Evolutionary conservation across 2,113 vertebrate genomes (phyloP), one percentile per base, ranked within the genome.

Genomic region (Acanthisitta chloris): DNA sequence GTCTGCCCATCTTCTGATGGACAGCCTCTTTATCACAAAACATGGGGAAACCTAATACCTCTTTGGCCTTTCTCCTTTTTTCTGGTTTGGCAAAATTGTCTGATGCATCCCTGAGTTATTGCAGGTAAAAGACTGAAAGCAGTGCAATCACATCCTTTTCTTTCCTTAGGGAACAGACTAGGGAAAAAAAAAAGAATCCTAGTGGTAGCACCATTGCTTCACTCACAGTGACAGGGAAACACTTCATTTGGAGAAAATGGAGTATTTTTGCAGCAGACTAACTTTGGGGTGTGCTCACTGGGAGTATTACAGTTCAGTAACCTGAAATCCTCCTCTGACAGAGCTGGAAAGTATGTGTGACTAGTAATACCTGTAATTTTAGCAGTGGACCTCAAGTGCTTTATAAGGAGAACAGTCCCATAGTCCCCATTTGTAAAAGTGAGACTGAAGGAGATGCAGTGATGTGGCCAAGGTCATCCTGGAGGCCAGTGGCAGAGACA

Each of bases 31-130:
- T 77, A 93, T 83, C 86, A 83, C 64, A 86, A 88, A 90, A 81
- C 64, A 54, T 25, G 31, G 46, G 26, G 55, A 78, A 92, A 86
- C 43, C 40, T 82, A 71, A 33, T 52, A 86, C 31, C 67, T 92
- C 38, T 81, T 82, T 95, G 86, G 76, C 86, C 71, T 96, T 93
- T 93, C 62, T 90, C 88, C 59, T 93, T 88, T 88, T 64, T 49
- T 62, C 64, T 86, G 79, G 40, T 77, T 90, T 71, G 29, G 77
- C 34, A 90, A 48, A 93, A 71, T 71, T 55, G 33, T 70, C 67
- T 85, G 65, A 59, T 54, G 52, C 65, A 70, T 85, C 51, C 61
- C 86, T 73, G 86, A 91, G 55, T 77, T 94, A 67, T 25, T 86
- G 51, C 83, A 88, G 88, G 82, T 86, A 70, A 64, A 65, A 92